Evolutionary conservation across 2,797 vertebrate genomes (phyloP), one percentile per base, ranked within the genome.

Genomic region (Gambelia wislizenii): DNA sequence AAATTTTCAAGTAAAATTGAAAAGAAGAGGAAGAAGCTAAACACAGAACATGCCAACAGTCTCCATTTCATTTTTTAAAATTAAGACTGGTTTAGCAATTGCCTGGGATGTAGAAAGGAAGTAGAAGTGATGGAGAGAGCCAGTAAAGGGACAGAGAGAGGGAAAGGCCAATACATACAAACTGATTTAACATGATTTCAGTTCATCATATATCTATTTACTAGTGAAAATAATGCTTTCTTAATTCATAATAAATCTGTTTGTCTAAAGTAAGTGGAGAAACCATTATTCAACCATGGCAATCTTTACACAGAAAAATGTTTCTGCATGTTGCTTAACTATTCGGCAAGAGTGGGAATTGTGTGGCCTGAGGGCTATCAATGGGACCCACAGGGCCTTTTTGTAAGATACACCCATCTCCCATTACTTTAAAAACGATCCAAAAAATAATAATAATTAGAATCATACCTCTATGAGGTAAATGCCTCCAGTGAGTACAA

Each of bases 81-180:
- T 64, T 30, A 75, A 93, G 87, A 54, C 76, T 85, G 72, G 4
- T 94, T 83, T 91, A 59, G 67, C 33, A 61, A 77, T 90, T 76
- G 56, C 70, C 64, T 76, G 92, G 30, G 36, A 89, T 59, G 67
- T 47, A 86, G 64, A 90, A 93, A 91, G 80, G 4, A 78, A 86
- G 75, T 84, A 87, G 86, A 83, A 91, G 69, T 64, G 36, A 92
- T n/a, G 76, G 72, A 95, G 85, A 86, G 87, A 91, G 52, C 92
- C 90, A 92, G 90, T 87, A 93, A 88, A 39, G 88, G 84, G 89
- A 92, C 14, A 87, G 87, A 8, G 75, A n/a, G 76, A 89, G 56
- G 30, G 64, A 87, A 30, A 95, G 89, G 80, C 91, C 85, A 85
- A 75, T 36, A 52, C 44, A 44, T 74, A 67, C 22, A 85, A 36